A percentile compares a stretch with the other conserved stretches of the same genome.
Conservation (phyloP, 92 coral and sea anemone genomes). For the Scolanthus callimorphus region DNA sequence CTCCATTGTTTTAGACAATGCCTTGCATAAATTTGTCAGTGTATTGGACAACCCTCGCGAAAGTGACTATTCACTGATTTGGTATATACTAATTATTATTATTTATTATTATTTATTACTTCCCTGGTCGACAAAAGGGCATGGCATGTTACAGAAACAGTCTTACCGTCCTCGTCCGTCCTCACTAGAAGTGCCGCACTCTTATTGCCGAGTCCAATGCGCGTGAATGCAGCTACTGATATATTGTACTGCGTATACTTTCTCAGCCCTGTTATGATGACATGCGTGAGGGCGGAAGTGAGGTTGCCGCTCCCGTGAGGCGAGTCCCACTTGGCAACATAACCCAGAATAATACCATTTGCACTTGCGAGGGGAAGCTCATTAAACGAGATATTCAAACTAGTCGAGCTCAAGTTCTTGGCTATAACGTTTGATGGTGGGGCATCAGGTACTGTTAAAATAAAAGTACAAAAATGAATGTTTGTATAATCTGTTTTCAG, state of each 20-base stretch:
- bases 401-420: neutral
- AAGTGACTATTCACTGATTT: no score
- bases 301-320: slow-evolving; percentile 10
- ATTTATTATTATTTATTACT: no score
- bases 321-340: slow-evolving; percentile 21
- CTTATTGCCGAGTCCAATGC: slow-evolving; percentile 36
- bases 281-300: neutral
- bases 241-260: slow-evolving; percentile 45
- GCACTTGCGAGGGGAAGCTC: slow-evolving; percentile 15
- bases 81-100: no score
- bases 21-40: no score
- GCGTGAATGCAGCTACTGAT: slow-evolving; percentile 48
- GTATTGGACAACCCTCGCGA: no score
- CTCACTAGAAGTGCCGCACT: slow-evolving; percentile 22
- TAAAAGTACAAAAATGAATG: neutral
- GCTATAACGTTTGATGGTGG: slow-evolving; percentile 11
- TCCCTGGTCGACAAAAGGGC: no score
- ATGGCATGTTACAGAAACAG: no score
- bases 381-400: neutral
- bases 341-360: slow-evolving; percentile 20
- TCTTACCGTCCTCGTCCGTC: slow-evolving; percentile 69
- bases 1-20: no score
- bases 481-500: no score
- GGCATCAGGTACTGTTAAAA: slow-evolving; percentile 18
- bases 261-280: slow-evolving; percentile 13